Evolutionary conservation across 2,888 invertebrate genomes (phyloP), one percentile per base, ranked within the genome.

Genomic region (Chorisops tibialis): DNA sequence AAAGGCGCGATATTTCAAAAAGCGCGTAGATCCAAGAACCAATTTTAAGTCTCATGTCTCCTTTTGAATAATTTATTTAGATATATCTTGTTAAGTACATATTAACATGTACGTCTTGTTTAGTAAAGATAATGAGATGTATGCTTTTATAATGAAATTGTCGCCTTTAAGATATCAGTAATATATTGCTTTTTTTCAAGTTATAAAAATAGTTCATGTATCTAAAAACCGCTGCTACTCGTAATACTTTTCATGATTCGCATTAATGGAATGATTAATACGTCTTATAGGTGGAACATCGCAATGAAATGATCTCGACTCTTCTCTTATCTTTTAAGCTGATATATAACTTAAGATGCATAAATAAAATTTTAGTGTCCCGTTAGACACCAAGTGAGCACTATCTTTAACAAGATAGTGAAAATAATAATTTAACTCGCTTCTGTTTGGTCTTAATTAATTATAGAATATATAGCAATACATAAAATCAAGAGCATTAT

Each of bases 281-380:
- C 11, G 21, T 21, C 21, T 47, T 21, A 21, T 22, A 19, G 47
- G 47, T 22, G 21, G 47, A 22, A 47, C 47, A 47, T 47, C 21
- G 9, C 47, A 47, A 21, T 12, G 22, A 47, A 47, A 19, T 45
- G 47, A 47, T 47, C 21, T 47, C 22, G 19, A 21, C 21, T 21
- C 47, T 21, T 19, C 22, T 47, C 21, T 50, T 50, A 35, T 50
- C 35, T 50, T 14, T 35, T 21, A 14, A 7, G 49, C 49, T 52
- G 18, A 38, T 52, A 52, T 22, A 39, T 52, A 52, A 16, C 41
- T 52, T 52, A 22, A 41, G 19, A 18, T 12, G 24, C 38, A n/a
- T n/a, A 12, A 38, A 37, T 12, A 4, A n/a, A 19, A 22, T 60
- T 50, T 39, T 49, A 60, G 59, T 60, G 50, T 41, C 59, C 16